phyloP scores from a whole-genome alignment of 2,797 vertebrate genomes.

The Onychomys torridus region DNA sequence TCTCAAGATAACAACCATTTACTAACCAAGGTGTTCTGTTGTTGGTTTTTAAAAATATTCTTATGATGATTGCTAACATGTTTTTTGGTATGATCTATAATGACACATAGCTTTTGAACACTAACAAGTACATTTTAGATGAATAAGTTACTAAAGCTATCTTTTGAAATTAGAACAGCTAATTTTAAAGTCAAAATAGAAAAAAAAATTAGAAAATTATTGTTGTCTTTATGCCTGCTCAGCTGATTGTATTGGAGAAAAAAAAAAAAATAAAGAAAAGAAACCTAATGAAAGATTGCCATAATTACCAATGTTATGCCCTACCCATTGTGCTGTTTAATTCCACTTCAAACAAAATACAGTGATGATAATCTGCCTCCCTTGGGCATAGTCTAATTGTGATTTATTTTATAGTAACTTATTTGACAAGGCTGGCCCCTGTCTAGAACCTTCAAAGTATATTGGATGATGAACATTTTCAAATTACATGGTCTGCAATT shows the following conservation, averaged over 20 bases:
- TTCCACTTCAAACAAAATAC: slow-evolving; percentile 54
- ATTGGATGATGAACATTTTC: slow-evolving; percentile 85
- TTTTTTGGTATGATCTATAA: slow-evolving; percentile 52
- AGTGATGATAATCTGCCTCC: slow-evolving; percentile 30
- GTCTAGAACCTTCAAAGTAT: slow-evolving; percentile 79
- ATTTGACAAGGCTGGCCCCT: slow-evolving; percentile 80
- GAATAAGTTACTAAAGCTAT: not conserved
- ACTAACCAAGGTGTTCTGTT: not conserved
- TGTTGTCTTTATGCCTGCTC: slow-evolving; percentile 65
- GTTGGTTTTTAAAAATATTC: not conserved
- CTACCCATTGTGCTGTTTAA: slow-evolving; percentile 36
- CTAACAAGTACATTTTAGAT: not conserved
- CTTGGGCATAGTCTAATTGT: slow-evolving; percentile 66
- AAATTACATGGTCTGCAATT: slow-evolving; percentile 86
- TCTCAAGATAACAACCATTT: slow-evolving; percentile 49
- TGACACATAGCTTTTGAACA: not conserved
- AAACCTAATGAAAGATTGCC: not conserved
- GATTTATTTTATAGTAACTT: slow-evolving; percentile 66
- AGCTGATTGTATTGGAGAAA: slow-evolving; percentile 37
- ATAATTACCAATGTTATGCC: slow-evolving; percentile 37
- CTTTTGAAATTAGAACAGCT: not conserved
- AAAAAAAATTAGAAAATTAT: not conserved
- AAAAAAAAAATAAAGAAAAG: not conserved
- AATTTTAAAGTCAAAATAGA: slow-evolving; percentile 9
- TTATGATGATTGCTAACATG: not conserved